Evolutionary conservation across 2,113 vertebrate genomes (phyloP).

Genomic region (Lathamus discolor): DNA sequence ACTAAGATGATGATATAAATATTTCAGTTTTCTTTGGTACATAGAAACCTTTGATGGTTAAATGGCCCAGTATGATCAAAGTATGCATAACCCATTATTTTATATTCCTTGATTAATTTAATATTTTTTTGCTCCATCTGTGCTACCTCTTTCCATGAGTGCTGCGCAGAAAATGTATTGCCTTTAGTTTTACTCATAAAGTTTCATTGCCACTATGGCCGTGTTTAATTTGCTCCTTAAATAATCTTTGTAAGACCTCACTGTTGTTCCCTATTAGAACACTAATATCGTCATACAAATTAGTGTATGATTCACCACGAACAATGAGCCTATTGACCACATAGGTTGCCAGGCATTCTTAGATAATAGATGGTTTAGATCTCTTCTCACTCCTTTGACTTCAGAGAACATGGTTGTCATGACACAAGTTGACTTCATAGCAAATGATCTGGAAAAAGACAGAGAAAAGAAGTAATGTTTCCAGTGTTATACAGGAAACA

Average conservation of each 20-base stretch:
- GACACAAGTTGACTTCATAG: neutral
- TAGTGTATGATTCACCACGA: neutral
- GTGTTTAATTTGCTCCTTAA: neutral
- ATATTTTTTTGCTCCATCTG: neutral
- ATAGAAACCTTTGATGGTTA: neutral
- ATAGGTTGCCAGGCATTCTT: neutral
- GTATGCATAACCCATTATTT: neutral
- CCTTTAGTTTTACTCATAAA: neutral
- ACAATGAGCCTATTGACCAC: neutral
- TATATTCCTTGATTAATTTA: neutral
- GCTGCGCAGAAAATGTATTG: neutral
- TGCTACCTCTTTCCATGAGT: neutral
- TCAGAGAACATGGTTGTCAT: neutral
- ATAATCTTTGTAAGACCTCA: neutral
- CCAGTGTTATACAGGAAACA: neutral
- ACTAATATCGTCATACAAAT: neutral
- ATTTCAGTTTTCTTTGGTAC: neutral
- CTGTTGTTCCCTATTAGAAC: neutral
- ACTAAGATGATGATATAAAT: neutral
- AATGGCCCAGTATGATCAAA: neutral
- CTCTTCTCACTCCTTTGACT: neutral
- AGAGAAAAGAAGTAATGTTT: neutral
- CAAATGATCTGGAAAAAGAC: neutral
- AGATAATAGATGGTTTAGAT: neutral
- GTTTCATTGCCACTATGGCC: neutral